Evolutionary conservation across 2,888 invertebrate species (phyloP), one percentile per base, ranked within the genome.

Genomic region (Tenthredo notha): DNA sequence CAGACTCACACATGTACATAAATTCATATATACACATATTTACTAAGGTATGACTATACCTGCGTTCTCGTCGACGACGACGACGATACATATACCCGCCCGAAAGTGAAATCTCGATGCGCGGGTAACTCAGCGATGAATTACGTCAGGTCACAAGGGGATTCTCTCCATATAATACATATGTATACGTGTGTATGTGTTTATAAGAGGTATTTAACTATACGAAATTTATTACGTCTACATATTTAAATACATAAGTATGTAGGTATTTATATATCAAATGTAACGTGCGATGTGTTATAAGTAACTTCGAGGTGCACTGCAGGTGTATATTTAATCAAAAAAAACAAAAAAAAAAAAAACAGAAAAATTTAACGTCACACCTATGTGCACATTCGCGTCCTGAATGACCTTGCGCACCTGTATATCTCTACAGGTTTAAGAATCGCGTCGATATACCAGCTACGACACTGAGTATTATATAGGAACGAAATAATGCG

Each of bases 101-200:
- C 80, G 80, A 80, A 80, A 80, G 80, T 80, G 80, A 80, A 80
- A 80, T 80, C 80, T 80, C 40, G 80, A 80, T 61, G 58, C 61
- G 61, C 33, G 21, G 61, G 58, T 61, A 61, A 58, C 37, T 21
- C 61, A 12, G 58, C 61, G 80, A 80, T 80, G 40, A 80, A 80
- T 80, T 80, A 80, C 80, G 43, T 80, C 80, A 80, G 40, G 61
- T 61, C 80, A 21, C 37, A 21, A 18, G 40, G 61, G 80, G 80
- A 37, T 54, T 29, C 50, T 74, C 72, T 74, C 33, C 15, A 12
- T 61, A 61, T 61, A 61, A 72, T 21, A 72, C 0, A 40, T 2
- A 40, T 21, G n/a, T 50, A 50, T 18, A 50, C n/a, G n/a, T 50
- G n/a, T 54, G 7, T 54, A 54, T 6, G 7, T n/a, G 2, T n/a